Conservation (phyloP, 1,140 invertebrate genomes). For the Bombus difficillimus region DNA sequence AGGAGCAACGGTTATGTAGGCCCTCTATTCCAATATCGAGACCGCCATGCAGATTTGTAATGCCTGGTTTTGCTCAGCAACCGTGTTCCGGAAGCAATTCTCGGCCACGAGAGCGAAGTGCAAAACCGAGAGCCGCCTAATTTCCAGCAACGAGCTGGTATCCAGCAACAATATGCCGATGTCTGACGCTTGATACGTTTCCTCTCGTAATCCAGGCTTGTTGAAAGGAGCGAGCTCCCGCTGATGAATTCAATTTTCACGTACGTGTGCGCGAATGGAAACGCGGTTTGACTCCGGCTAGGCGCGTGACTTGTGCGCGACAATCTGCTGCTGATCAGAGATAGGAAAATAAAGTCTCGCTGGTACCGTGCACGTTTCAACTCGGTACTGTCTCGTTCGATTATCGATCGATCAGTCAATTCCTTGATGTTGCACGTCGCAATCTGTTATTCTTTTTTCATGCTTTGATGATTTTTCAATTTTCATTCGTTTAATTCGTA, state of each 20-base stretch:
- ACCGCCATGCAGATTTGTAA: neutral
- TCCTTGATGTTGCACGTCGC: neutral
- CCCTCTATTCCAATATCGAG: too few relatives aligned
- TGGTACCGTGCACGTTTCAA: neutral
- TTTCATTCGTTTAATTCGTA: neutral
- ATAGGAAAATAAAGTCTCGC: constrained; percentile 50
- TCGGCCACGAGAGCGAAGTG: neutral
- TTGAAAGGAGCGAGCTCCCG: constrained; percentile 21
- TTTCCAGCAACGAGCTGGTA: constrained; percentile 40
- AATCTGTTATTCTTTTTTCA: neutral
- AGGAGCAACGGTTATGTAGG: neutral
- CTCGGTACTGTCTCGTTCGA: neutral
- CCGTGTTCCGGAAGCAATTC: constrained; percentile 24
- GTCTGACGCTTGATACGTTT: constrained; percentile 52
- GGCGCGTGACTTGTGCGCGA: constrained; percentile 53
- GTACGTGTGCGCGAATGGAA: constrained; percentile 35
- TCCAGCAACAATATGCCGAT: constrained; percentile 36
- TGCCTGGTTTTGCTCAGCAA: neutral
- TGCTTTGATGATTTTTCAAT: neutral
- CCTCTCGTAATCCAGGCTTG: constrained; percentile 19
- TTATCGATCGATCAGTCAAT: constrained; percentile 34
- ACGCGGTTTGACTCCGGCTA: constrained; percentile 46
- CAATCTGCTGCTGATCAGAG: constrained; percentile 22
- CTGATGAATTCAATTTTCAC: constrained; percentile 59
- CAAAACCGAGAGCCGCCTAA: constrained; percentile 45